phyloP scores from a whole-genome alignment of 2,113 vertebrate genomes.

The Genyomyrus donnyi region DNA sequence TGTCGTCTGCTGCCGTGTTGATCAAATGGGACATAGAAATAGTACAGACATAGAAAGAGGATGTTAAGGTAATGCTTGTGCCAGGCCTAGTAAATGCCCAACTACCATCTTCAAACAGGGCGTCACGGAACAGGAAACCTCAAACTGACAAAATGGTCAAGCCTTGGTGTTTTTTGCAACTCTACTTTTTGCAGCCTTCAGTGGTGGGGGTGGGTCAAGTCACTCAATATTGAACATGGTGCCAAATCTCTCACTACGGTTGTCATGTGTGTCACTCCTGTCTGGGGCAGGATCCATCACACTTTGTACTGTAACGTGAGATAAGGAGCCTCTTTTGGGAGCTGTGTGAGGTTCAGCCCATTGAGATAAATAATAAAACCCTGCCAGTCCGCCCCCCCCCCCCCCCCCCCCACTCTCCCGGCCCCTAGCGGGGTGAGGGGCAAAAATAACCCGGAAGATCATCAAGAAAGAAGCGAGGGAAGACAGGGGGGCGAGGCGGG shows the following conservation, averaged over 20 bases:
- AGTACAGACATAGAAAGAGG: background rate
- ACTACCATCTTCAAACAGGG: background rate
- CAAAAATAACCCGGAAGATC: too few species aligned
- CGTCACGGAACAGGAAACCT: background rate
- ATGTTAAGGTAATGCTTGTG: background rate
- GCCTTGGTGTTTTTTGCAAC: background rate
- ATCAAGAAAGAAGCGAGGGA: too few species aligned
- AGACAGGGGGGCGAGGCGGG: too few species aligned
- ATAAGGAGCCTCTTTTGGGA: background rate
- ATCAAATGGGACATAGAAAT: background rate
- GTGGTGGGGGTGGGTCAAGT: background rate
- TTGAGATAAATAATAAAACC: background rate
- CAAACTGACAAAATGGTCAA: background rate
- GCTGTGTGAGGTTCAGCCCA: background rate
- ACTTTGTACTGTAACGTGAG: background rate
- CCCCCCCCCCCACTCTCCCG: background rate
- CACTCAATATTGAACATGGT: background rate
- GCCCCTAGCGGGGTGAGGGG: too few species aligned
- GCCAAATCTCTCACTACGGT: background rate
- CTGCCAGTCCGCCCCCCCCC: background rate
- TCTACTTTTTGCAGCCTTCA: background rate
- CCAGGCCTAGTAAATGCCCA: background rate
- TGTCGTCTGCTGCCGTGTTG: background rate
- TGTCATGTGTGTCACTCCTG: background rate
- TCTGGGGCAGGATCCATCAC: background rate